phyloP scores from a whole-genome alignment of 30 jellyfish, hydroid and myxozoan genomes.

The Sanderia malayensis region DNA sequence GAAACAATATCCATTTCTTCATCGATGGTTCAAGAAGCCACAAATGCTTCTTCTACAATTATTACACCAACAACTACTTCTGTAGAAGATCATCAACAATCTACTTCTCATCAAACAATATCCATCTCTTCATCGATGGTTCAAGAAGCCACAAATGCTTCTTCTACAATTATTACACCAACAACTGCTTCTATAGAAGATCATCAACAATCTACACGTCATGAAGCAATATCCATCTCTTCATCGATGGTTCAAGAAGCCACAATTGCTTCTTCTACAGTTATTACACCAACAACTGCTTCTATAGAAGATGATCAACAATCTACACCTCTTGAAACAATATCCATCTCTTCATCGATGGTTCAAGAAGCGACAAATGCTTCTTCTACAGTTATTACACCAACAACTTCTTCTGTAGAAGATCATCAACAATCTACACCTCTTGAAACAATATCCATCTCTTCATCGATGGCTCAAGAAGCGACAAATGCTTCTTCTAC shows the following conservation, averaged over 20 bases:
- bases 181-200: not conserved
- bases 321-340: not conserved
- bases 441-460: not conserved
- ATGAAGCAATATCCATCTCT: not conserved
- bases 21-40: not conserved
- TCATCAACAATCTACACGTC: not conserved
- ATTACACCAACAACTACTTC: not conserved
- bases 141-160: not conserved
- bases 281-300: not conserved
- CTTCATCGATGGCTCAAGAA: not conserved
- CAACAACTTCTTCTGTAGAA: not conserved
- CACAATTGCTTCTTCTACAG: not conserved
- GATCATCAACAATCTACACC: not conserved
- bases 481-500: not conserved
- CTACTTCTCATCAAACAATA: not conserved
- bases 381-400: not conserved
- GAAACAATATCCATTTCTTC: not conserved
- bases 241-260: not conserved
- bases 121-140: not conserved
- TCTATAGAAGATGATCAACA: not conserved
- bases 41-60: not conserved
- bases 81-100: not conserved
- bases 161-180: not conserved
- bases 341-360: not conserved
- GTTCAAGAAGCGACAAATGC: not conserved